phyloP scores from a whole-genome alignment of 2,113 vertebrate genomes.

The Phylloscopus whistleri region DNA sequence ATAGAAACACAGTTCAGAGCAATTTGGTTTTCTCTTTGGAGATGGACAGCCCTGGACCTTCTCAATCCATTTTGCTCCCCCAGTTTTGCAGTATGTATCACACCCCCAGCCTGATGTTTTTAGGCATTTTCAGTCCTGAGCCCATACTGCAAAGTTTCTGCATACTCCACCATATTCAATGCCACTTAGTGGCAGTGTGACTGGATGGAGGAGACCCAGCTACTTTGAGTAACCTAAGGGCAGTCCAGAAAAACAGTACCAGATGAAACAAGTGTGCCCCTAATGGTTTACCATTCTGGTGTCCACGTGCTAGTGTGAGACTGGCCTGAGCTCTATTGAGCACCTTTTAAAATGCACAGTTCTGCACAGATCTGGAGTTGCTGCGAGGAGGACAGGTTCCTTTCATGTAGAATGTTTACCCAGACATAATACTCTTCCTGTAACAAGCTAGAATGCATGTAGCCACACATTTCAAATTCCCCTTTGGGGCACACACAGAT shows the following conservation, averaged over 20 bases:
- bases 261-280: not conserved
- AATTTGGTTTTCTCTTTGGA: not conserved
- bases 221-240: not conserved
- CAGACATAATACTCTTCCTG: not conserved
- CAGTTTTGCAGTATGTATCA: not conserved
- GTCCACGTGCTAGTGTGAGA: not conserved
- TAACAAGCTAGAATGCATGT: accelerated
- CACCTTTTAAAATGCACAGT: not conserved
- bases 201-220: not conserved
- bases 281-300: not conserved
- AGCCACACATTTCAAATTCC: not conserved
- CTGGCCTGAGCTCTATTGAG: not conserved
- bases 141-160: not conserved
- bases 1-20: accelerated
- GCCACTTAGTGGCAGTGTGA: not conserved
- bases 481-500: not conserved
- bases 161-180: not conserved
- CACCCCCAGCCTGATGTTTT: not conserved
- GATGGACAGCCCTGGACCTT: not conserved
- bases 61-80: not conserved
- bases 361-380: not conserved
- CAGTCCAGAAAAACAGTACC: not conserved
- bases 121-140: not conserved
- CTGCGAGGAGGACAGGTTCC: not conserved
- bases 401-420: not conserved